These are phyloP conservation scores for Mirza zaza DNA, from an alignment of 2,113 vertebrate genomes.

Conservation along the genomic window DNA sequence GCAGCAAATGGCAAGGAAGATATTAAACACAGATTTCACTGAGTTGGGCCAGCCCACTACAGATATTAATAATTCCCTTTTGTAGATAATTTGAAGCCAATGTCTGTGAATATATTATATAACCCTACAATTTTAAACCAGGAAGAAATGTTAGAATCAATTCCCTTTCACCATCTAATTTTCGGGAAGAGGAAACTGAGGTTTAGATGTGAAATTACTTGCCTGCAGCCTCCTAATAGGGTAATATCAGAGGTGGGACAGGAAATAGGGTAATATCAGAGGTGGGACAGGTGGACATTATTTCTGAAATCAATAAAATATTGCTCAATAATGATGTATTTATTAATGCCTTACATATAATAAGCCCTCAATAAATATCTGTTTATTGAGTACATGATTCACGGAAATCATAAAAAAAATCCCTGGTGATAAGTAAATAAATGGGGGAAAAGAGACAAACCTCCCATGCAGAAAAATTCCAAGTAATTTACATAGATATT, in stretches of 20 bases:
- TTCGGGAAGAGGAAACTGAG: slow-evolving; percentile 33
- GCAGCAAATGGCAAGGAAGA: slow-evolving; percentile 18
- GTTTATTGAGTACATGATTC: neutral
- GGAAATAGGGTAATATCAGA: neutral
- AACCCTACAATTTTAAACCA: neutral
- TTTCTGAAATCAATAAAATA: neutral
- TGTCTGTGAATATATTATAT: neutral
- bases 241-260: neutral
- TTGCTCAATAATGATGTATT: neutral
- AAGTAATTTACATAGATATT: neutral
- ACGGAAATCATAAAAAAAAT: neutral
- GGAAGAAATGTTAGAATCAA: neutral
- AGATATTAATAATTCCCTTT: slow-evolving; percentile 44
- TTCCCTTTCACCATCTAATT: neutral
- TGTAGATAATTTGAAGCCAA: neutral
- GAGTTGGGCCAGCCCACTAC: neutral
- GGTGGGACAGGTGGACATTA: neutral
- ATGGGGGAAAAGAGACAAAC: neutral
- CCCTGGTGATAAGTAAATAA: neutral
- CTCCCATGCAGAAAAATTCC: neutral
- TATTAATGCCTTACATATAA: neutral
- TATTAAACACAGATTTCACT: slow-evolving; percentile 21
- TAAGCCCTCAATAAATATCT: neutral
- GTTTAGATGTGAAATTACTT: neutral
- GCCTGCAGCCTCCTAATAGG: neutral